Conservation (phyloP, 2,888 invertebrate genomes). For the Pardosa pseudoannulata region DNA sequence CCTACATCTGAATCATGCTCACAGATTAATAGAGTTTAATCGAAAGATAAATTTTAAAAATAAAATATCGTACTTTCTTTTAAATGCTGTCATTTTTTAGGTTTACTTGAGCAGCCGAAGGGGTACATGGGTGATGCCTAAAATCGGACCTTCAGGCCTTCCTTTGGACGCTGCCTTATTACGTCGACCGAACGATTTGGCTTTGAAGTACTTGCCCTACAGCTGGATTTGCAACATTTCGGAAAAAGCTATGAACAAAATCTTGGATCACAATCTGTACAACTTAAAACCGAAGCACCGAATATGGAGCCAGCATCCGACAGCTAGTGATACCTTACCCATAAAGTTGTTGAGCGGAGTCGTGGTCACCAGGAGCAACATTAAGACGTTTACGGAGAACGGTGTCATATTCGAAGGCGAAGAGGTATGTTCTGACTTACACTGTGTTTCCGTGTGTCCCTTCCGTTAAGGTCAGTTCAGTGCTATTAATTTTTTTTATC, state of each 20-base stretch:
- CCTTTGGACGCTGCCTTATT: constrained; percentile 76
- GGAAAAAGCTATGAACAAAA: constrained; percentile 75
- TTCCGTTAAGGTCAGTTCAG: too few species aligned
- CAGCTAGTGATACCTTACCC: constrained; percentile 79
- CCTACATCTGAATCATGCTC: too few species aligned
- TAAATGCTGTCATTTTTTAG: too few species aligned
- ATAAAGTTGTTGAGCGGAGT: constrained; percentile 78
- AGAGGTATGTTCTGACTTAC: constrained; percentile 58
- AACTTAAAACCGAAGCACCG: constrained; percentile 78
- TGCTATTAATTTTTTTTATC: too few species aligned
- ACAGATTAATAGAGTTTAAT: too few species aligned
- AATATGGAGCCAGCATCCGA: constrained; percentile 75
- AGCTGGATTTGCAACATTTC: constrained; percentile 34
- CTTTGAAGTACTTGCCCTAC: constrained; percentile 63
- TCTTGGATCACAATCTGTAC: constrained; percentile 78
- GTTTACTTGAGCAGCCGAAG: constrained; percentile 79
- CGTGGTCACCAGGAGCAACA: constrained; percentile 76
- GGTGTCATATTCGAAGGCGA: constrained; percentile 77
- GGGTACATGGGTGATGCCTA: constrained; percentile 79
- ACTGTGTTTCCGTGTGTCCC: too few species aligned
- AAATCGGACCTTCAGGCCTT: constrained; percentile 78
- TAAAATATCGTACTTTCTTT: too few species aligned
- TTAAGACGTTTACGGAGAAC: constrained; percentile 75
- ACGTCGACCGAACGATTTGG: constrained; percentile 38
- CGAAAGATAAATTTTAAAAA: too few species aligned